Evolutionary conservation across 2,113 vertebrate genomes (phyloP).

Genomic region (Apus apus): DNA sequence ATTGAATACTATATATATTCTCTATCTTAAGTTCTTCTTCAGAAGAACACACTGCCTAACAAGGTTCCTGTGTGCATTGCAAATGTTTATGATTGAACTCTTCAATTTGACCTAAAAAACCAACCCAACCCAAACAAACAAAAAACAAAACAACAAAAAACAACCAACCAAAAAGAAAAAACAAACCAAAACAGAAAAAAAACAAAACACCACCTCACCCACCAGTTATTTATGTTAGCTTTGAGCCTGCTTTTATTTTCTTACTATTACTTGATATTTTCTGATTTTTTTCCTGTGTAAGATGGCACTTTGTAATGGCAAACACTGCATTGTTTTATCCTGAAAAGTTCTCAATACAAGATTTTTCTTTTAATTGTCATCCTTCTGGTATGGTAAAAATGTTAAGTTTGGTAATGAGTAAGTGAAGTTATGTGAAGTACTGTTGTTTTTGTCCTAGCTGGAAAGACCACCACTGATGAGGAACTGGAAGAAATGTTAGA

Average conservation of each 20-base stretch:
- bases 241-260: neutral
- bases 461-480: slow-evolving; percentile 87
- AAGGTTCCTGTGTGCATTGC: too few relatives aligned
- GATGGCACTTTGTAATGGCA: neutral
- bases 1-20: neutral
- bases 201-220: too few relatives aligned
- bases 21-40: neutral
- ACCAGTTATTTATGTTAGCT: neutral
- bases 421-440: neutral
- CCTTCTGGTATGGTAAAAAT: neutral
- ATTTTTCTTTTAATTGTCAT: neutral
- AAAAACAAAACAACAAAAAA: too few relatives aligned
- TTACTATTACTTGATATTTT: neutral
- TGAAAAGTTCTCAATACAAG: neutral
- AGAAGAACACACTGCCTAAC: neutral
- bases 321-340: neutral
- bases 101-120: neutral
- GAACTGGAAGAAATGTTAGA: slow-evolving; percentile 97
- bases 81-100: neutral
- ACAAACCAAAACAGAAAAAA: neutral
- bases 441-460: slow-evolving; percentile 79
- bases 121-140: neutral
- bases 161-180: too few relatives aligned
- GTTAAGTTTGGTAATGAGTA: rapidly evolving
- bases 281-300: neutral